phyloP scores from a whole-genome alignment of 2,113 vertebrate genomes.

The Etheostoma spectabile region DNA sequence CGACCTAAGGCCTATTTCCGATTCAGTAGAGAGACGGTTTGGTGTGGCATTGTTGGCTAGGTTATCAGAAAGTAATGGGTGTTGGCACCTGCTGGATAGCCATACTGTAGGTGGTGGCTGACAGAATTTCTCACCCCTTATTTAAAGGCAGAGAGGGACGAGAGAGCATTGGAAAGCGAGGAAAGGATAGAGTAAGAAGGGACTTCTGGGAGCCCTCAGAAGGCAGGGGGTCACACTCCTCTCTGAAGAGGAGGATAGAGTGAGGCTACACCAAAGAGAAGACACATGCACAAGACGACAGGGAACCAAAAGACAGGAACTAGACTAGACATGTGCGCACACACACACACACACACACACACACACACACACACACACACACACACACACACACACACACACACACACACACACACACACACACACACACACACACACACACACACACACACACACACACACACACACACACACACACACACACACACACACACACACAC shows the following conservation, averaged over 20 bases:
- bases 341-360: constrained; percentile 64
- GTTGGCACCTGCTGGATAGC: constrained; percentile 45
- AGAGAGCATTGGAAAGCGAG: constrained; percentile 93
- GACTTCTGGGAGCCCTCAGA: constrained; percentile 91
- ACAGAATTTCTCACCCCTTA: constrained; percentile 91
- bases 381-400: constrained; percentile 64
- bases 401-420: constrained; percentile 80
- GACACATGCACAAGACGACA: constrained; percentile 42
- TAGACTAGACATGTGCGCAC: constrained; percentile 20
- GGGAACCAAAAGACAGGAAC: constrained; percentile 64
- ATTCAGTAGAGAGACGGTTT: constrained; percentile 11
- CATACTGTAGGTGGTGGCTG: constrained; percentile 57
- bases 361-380: constrained; percentile 63
- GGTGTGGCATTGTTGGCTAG: neutral
- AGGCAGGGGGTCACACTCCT: constrained; percentile 87
- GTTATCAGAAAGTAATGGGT: neutral
- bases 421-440: constrained; percentile 63
- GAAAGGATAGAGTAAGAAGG: constrained; percentile 92
- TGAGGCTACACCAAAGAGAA: constrained; percentile 64
- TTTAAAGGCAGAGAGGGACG: constrained; percentile 88
- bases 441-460: constrained; percentile 63
- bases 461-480: constrained; percentile 64
- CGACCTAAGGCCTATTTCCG: constrained; percentile 1
- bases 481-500: constrained; percentile 63
- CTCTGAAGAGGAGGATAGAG: constrained; percentile 85